A percentile compares a stretch with the other conserved stretches of the same genome.
Evolutionary conservation across 2,797 vertebrate genomes (phyloP).

Genomic region (Protosalanx chinensis): DNA sequence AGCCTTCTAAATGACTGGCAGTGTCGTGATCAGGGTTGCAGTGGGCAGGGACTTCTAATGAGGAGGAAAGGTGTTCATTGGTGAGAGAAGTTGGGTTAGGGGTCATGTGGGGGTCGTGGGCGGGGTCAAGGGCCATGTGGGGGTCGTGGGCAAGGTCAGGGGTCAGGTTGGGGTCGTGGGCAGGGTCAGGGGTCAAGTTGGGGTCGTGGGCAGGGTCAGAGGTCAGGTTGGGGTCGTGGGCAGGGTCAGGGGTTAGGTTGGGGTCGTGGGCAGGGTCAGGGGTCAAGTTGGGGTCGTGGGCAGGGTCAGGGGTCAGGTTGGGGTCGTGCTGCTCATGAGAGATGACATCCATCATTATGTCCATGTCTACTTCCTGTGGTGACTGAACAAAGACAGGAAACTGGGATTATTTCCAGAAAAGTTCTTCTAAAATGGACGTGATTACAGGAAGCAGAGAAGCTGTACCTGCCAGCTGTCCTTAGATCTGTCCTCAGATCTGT

Average conservation of each 20-base stretch:
- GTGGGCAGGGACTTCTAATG: slow-evolving; percentile 32
- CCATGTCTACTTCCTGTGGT: slow-evolving; percentile 49
- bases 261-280: background rate
- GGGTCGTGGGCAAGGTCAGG: background rate
- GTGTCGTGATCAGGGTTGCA: slow-evolving; percentile 27
- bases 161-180: background rate
- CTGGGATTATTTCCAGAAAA: background rate
- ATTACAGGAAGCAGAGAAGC: background rate
- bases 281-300: background rate
- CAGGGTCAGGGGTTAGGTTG: background rate
- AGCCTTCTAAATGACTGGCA: slow-evolving; percentile 38
- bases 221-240: background rate
- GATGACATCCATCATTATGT: slow-evolving; percentile 34
- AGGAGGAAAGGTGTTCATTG: slow-evolving; percentile 16
- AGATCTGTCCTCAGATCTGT: slow-evolving; percentile 31
- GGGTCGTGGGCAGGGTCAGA: background rate
- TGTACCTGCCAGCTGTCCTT: slow-evolving; percentile 47
- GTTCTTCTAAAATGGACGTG: too few relatives aligned
- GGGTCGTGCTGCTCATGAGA: background rate
- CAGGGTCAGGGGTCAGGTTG: background rate
- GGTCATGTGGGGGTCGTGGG: background rate
- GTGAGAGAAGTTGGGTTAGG: slow-evolving; percentile 12
- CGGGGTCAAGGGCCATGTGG: background rate
- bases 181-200: background rate
- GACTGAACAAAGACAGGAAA: slow-evolving; percentile 40